A percentile compares a stretch with the other conserved stretches of the same genome.
Conservation (phyloP, 2,113 vertebrate species). For the Loxodonta africana region DNA sequence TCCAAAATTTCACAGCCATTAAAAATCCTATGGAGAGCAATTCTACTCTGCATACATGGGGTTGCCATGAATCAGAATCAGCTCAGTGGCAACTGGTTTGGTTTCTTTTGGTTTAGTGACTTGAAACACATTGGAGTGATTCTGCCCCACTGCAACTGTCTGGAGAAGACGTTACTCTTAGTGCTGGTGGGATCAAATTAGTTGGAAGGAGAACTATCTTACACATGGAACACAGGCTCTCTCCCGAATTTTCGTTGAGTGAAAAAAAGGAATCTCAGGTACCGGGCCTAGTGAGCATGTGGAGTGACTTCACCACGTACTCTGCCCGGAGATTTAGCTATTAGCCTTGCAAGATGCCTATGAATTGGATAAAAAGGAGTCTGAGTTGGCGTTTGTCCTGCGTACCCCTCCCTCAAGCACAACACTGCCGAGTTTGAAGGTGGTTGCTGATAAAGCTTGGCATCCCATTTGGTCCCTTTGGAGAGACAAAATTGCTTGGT, state of each 20-base stretch:
- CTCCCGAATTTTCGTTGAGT: not conserved
- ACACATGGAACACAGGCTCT: not conserved
- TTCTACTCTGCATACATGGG: too few species aligned
- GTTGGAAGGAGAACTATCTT: not conserved
- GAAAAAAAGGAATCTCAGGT: not conserved
- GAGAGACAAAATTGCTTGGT: not conserved
- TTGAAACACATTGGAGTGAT: not conserved
- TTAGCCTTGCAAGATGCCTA: not conserved
- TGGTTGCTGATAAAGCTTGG: not conserved
- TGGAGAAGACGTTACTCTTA: not conserved
- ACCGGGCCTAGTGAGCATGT: not conserved
- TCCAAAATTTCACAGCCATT: too few species aligned
- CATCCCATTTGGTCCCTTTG: not conserved
- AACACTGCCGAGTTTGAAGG: not conserved
- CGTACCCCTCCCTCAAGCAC: not conserved
- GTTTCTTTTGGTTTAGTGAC: not conserved
- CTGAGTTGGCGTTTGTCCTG: not conserved
- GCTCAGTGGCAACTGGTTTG: too few species aligned
- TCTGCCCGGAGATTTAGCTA: not conserved
- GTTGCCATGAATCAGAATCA: too few species aligned
- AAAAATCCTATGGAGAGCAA: too few species aligned
- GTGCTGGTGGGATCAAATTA: rapidly evolving
- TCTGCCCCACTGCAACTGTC: not conserved
- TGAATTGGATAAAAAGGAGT: not conserved
- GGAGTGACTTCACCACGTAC: rapidly evolving